Percentiles rank a stretch among this genome's conserved stretches.
Conservation (phyloP, 2,888 invertebrate species). For the Mantis religiosa region DNA sequence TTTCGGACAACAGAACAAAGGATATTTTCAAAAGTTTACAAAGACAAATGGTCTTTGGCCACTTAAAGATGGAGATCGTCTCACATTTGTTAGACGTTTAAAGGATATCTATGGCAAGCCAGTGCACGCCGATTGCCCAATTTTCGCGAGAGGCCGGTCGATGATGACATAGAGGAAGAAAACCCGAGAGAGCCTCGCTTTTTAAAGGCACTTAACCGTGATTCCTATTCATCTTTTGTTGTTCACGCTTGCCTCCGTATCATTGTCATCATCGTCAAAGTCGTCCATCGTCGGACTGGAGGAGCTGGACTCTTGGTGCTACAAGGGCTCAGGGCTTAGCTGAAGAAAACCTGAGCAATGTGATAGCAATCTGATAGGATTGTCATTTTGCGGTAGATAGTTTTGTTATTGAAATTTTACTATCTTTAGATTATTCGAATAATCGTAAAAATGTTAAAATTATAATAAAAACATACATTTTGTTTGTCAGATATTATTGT, state of each 20-base stretch:
- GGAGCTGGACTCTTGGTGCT: neutral
- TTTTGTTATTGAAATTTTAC: too few species aligned
- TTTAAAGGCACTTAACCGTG: conserved; percentile 24
- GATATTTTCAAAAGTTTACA: too few species aligned
- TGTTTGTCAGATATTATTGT: too few species aligned
- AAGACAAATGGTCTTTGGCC: too few species aligned
- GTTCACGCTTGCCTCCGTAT: neutral
- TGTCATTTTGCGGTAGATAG: too few species aligned
- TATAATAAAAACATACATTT: too few species aligned
- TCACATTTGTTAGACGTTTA: neutral
- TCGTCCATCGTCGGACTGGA: neutral
- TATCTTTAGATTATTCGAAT: too few species aligned
- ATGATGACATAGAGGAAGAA: neutral
- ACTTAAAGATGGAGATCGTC: too few species aligned
- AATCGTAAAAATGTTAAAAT: too few species aligned
- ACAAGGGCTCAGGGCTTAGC: neutral
- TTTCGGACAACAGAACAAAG: too few species aligned
- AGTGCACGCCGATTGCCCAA: neutral
- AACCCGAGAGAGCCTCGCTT: neutral
- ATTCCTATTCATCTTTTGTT: conserved; percentile 25
- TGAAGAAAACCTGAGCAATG: too few species aligned
- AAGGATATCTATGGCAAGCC: neutral
- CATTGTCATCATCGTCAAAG: neutral
- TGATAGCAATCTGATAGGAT: too few species aligned
- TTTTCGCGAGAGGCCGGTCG: neutral